Evolutionary conservation across 2,888 invertebrate species (phyloP), one percentile per base, ranked within the genome.

Genomic region (Cepaea hortensis): DNA sequence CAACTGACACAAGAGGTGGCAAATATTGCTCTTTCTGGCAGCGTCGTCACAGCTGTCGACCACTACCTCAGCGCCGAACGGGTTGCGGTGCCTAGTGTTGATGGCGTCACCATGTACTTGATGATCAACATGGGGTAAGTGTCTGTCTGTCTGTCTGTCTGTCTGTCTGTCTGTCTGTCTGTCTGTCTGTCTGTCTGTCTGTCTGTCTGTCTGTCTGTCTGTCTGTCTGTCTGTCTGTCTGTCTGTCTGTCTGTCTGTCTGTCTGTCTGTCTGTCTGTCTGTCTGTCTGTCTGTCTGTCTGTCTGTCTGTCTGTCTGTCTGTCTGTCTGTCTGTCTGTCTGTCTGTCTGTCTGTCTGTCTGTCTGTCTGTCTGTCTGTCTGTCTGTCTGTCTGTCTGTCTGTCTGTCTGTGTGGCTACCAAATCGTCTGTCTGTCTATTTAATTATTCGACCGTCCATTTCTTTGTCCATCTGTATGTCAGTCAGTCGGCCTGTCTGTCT

Each of bases 161-260:
- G 20, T 76, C 76, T 76, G 20, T 76, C 76, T 76, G 20, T 76
- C 76, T 13, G 20, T 76, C 76, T 76, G 20, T 76, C 76, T 76
- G 20, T 76, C 76, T 76, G 20, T 76, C 76, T 13, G 20, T 76
- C 76, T 76, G 20, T 76, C 76, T 76, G 20, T 76, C 76, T 76
- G 20, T 76, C 76, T 76, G 20, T 76, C 76, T 76, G 20, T 76
- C 76, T 76, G 20, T 76, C 76, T 76, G 20, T 76, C 76, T 76
- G 20, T 76, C 76, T 76, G 20, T 76, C 76, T 55, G 9, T 55
- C 55, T 55, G 9, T 55, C 55, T 55, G 0, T 55, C 55, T 55
- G 0, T 55, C 55, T 76, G 1, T 76, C 76, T 76, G 1, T 76
- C 76, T 76, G 1, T 76, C 76, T 76, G 1, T 76, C 76, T 76